Evolutionary conservation across 1,140 invertebrate species (phyloP), one percentile per base, ranked within the genome.

Genomic region (Coenobita brevimanus): DNA sequence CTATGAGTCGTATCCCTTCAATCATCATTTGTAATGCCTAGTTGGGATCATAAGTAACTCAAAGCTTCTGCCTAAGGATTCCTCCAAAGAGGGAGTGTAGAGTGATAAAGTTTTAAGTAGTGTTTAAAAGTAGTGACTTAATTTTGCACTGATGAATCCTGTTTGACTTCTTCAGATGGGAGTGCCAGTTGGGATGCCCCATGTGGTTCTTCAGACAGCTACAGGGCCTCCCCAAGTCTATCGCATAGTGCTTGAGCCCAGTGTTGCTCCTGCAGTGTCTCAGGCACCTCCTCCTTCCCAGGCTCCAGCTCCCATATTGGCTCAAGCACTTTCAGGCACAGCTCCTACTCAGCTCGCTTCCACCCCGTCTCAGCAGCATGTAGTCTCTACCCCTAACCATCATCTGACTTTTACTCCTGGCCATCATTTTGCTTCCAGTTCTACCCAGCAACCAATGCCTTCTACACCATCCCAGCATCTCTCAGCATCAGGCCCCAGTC

Each of bases 181-280:
- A 36, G 60, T 89, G 71, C 88, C 88, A 21, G 88, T 89, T n/a
- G 88, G 88, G 4, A 89, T 89, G 88, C 88, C 88, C 46, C 88
- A 89, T 30, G 88, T 89, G 30, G 79, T 89, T 24, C 76, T 89
- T 15, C 88, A 89, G 24, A 71, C 81, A 21, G 71, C 88, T 38
- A 84, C 88, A 38, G 88, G 88, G 17, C 88, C 82, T 8, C 82
- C 88, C 30, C 88, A 89, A 50, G 79, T 89, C 71, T 89, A 89
- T 46, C 88, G 88, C 38, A 89, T 89, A 41, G 88, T 89, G n/a
- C 38, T 89, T 69, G 88, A 89, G 41, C 88, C 88, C 4, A 89
- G 88, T 69, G 71, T 84, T 17, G n/a, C 71, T 21, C 64, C 57
- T 62, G 24, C 80, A 3, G 67, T 76, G 6, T 24, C 84, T 8